A percentile compares a stretch with the other conserved stretches of the same genome.
Evolutionary conservation across 2,888 invertebrate species (phyloP).

Genomic region (Quadroppia sp.): DNA sequence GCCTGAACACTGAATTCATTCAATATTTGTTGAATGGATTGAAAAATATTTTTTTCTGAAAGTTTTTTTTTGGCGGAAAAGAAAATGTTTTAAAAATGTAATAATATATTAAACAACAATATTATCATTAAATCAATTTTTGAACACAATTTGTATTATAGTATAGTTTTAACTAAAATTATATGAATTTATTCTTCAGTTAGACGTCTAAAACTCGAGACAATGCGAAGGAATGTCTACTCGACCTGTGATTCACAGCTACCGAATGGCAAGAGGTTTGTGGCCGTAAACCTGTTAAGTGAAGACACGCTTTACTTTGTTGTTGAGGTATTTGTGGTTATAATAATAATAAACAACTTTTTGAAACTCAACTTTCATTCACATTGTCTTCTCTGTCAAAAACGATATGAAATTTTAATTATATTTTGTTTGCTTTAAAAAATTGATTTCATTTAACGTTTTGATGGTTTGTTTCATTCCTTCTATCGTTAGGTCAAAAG

Average conservation of each 20-base stretch:
- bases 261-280: constrained; percentile 52
- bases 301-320: constrained; percentile 54
- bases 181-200: neutral
- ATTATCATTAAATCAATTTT: no score
- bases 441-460: neutral
- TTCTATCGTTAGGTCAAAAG: constrained; percentile 65
- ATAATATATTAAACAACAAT: no score
- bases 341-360: neutral
- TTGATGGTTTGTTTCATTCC: no score
- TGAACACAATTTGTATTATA: no score
- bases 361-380: neutral
- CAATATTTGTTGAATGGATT: no score
- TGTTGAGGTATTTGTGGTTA: constrained; percentile 52
- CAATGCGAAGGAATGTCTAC: constrained; percentile 43
- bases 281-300: constrained; percentile 53
- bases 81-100: no score
- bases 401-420: constrained; percentile 23
- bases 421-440: constrained; percentile 12
- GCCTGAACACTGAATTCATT: no score
- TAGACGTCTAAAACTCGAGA: constrained; percentile 4
- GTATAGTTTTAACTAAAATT: no score
- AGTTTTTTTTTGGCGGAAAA: no score
- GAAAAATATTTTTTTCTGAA: no score
- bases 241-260: constrained; percentile 50
- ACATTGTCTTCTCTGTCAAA: neutral